A percentile compares a stretch with the other conserved stretches of the same genome.
Conservation (phyloP, 1,140 invertebrate genomes). For the Drosophila orena region DNA sequence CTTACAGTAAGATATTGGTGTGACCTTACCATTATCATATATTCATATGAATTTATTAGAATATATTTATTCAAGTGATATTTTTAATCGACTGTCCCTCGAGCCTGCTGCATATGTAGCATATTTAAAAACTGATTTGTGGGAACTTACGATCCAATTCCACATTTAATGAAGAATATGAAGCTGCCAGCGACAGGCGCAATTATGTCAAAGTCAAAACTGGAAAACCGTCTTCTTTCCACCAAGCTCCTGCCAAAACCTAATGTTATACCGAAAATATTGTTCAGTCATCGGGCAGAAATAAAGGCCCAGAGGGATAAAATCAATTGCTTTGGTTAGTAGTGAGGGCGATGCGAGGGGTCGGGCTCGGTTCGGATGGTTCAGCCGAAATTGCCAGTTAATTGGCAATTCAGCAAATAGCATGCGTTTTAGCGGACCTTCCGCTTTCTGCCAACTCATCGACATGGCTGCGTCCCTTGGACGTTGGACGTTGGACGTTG, state of each 20-base stretch:
- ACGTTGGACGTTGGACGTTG: background rate
- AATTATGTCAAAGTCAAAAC: constrained; percentile 65
- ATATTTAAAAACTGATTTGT: constrained; percentile 11
- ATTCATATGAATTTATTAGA: no score
- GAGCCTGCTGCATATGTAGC: constrained; percentile 5
- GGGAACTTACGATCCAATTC: constrained; percentile 1
- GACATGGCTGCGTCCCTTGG: constrained; percentile 32
- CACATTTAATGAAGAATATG: constrained; percentile 19
- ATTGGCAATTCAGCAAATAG: constrained; percentile 79
- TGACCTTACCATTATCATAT: no score
- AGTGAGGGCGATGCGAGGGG: background rate
- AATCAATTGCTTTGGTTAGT: constrained; percentile 50
- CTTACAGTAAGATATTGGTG: no score
- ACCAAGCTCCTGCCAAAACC: constrained; percentile 35
- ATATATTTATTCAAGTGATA: background rate
- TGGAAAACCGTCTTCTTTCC: constrained; percentile 16
- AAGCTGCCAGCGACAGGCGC: constrained; percentile 58
- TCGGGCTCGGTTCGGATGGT: constrained; percentile 11
- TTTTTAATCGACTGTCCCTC: constrained; percentile 6
- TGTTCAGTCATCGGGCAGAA: constrained; percentile 50
- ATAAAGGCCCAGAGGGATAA: constrained; percentile 33
- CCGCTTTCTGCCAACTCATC: constrained; percentile 68
- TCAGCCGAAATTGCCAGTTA: constrained; percentile 72
- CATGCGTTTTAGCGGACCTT: constrained; percentile 61
- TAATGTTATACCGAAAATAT: constrained; percentile 57